Base-by-base conservation (phyloP, 2,113 vertebrate species). In the Pycnonotus jocosus region DNA sequence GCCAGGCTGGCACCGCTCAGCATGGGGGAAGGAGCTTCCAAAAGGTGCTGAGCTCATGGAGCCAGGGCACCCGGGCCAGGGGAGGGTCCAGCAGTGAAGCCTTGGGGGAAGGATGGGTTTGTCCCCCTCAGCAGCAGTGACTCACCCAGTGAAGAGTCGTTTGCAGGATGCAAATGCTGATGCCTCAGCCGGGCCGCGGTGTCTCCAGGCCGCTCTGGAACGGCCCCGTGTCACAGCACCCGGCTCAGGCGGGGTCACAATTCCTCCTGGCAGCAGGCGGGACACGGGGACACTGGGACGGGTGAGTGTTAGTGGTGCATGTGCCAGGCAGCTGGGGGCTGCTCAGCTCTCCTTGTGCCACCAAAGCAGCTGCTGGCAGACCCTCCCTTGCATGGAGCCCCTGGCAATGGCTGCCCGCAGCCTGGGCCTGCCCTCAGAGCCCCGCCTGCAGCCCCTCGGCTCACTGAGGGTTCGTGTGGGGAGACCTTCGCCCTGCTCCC, bases 111-210 rank as follows among this genome's bases (percentile, higher is more conserved):
- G 22, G 47, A 10, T 9, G 6, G 11, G 10, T 11, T 24, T 81
- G 38, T 58, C 65, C 30, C 21, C 69, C 64, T 58, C 65, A 53
- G 2, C 88, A 64, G 77, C 51, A 56, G 69, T 81, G 96, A 87
- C 88, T 92, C 95, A 95, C 40, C 37, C 86, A 48, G 61, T 1
- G 64, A 38, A 53, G 50, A 58, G 50, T 33, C 38, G 20, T n/a
- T 38, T 60, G 69, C 83, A 92, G 65, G 68, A 87, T 35, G 56
- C 91, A 92, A 76, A 79, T 40, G 68, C 10, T 45, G 37, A 9
- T 89, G 73, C 79, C 57, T 77, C 94, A 82, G 40, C n/a, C 6
- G 40, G 19, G 70, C 23, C 51, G 21, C 6, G 42, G 10, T 70
- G 35, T 72, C 79, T 37, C 42, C 66, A 50, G 74, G 48, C 88